These are phyloP conservation scores for Metellina segmentata DNA, from an alignment of 2,888 invertebrate genomes.

Conservation along the genomic window DNA sequence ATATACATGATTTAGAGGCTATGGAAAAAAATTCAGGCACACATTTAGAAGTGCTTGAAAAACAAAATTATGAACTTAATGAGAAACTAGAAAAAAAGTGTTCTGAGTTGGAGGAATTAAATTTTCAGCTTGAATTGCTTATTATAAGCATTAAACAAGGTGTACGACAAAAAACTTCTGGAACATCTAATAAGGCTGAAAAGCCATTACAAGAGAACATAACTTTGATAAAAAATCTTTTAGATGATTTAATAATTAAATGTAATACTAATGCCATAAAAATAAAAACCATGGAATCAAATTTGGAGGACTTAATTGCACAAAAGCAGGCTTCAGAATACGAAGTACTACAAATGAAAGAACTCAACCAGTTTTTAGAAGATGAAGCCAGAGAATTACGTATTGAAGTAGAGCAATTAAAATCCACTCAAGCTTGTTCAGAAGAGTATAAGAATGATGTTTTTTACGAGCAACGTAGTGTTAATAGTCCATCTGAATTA, in stretches of 20 bases:
- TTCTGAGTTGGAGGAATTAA: conserved; percentile 49
- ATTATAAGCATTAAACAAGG: conserved; percentile 44
- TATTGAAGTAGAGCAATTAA: conserved; percentile 63
- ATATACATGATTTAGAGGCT: neutral
- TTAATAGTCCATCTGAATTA: conserved; percentile 44
- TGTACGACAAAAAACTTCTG: conserved; percentile 32
- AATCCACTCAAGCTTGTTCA: conserved; percentile 3
- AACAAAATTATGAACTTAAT: conserved; percentile 50
- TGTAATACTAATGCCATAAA: conserved; percentile 7
- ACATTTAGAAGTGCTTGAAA: conserved; percentile 12
- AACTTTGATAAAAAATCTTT: conserved; percentile 25
- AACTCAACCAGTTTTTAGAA: conserved; percentile 69
- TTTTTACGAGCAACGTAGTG: neutral
- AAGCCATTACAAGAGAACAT: conserved; percentile 45
- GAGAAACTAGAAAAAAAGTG: conserved; percentile 37
- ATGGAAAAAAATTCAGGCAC: conserved; percentile 4
- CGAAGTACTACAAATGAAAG: conserved; percentile 59
- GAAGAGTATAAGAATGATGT: neutral
- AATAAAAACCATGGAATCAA: conserved; percentile 35
- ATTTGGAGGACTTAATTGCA: conserved; percentile 8
- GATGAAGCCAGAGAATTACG: conserved; percentile 66
- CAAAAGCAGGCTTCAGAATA: conserved; percentile 52
- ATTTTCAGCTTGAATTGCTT: conserved; percentile 58
- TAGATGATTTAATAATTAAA: conserved; percentile 40
- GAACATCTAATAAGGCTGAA: conserved; percentile 32